phyloP scores from a whole-genome alignment of 2,113 vertebrate species.

The Prunella himalayana region DNA sequence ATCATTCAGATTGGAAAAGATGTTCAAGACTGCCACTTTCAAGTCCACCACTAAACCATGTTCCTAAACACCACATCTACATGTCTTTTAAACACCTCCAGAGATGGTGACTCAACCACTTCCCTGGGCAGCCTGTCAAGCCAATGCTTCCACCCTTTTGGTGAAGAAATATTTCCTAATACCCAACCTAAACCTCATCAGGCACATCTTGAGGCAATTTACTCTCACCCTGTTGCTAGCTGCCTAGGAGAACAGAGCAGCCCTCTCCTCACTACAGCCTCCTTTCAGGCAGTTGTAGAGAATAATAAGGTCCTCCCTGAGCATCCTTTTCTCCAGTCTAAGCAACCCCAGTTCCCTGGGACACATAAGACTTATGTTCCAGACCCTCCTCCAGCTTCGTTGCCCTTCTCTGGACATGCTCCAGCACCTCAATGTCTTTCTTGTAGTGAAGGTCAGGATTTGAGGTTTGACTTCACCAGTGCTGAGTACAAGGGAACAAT shows the following conservation, averaged over 20 bases:
- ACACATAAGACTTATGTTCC: neutral
- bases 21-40: neutral
- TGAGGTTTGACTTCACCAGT: neutral
- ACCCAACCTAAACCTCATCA: neutral
- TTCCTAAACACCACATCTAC: neutral
- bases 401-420: neutral
- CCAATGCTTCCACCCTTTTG: neutral
- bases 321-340: neutral
- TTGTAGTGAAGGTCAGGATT: neutral
- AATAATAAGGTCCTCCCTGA: neutral
- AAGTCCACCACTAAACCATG: neutral
- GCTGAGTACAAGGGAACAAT: neutral
- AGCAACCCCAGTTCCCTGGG: neutral
- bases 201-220: neutral
- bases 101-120: neutral
- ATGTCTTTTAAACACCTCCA: neutral
- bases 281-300: neutral
- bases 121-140: neutral
- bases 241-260: neutral
- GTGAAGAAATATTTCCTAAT: neutral
- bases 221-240: neutral
- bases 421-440: neutral
- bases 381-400: accelerated
- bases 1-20: neutral
- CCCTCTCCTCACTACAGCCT: no score